A percentile compares a stretch with the other conserved stretches of the same genome.
phyloP scores from a whole-genome alignment of 2,888 invertebrate species.

The Escarpia spicata region DNA sequence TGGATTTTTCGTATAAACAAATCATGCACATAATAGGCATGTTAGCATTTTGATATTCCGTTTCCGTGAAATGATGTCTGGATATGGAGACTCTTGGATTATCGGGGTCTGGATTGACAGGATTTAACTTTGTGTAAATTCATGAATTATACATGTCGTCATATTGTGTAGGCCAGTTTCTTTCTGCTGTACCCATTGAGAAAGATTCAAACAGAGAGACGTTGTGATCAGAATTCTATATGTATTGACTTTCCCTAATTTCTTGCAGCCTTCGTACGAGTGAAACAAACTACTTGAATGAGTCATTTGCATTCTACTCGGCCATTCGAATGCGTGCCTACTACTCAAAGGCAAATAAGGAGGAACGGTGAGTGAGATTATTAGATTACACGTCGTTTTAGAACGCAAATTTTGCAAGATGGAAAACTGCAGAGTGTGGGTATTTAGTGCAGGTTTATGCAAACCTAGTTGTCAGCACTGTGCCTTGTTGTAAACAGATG shows the following conservation, averaged over 20 bases:
- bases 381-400: neutral
- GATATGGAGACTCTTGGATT: too few species aligned
- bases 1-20: too few species aligned
- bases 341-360: conserved; percentile 91
- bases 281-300: conserved; percentile 94
- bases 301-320: conserved; percentile 95
- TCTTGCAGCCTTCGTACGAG: conserved; percentile 87
- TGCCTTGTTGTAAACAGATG: neutral
- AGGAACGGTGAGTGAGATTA: conserved; percentile 76
- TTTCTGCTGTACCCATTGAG: neutral
- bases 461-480: neutral
- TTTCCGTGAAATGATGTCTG: too few species aligned
- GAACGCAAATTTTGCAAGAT: neutral
- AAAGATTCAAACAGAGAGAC: neutral
- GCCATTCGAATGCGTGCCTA: conserved; percentile 93
- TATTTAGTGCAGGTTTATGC: neutral
- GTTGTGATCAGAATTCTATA: neutral
- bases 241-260: neutral
- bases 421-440: neutral
- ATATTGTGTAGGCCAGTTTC: too few species aligned
- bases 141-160: too few species aligned
- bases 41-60: too few species aligned
- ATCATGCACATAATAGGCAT: too few species aligned
- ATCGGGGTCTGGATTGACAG: too few species aligned
- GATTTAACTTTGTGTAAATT: too few species aligned